Evolutionary conservation across 2,888 invertebrate genomes (phyloP).

Genomic region (Melanchra persicariae): DNA sequence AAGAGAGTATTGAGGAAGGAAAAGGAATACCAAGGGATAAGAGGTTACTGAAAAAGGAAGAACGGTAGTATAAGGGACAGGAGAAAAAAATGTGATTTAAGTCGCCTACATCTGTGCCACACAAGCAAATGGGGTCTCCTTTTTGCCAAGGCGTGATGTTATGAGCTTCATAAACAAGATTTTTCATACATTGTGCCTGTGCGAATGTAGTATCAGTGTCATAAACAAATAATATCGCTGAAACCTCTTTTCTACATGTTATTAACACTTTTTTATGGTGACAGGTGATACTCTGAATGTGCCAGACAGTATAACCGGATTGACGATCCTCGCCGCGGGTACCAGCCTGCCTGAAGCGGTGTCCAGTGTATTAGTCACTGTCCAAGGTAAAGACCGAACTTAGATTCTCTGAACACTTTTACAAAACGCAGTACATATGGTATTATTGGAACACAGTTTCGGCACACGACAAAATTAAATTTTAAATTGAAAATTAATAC

Average conservation of each 20-base stretch:
- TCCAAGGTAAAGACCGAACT: conserved; percentile 91
- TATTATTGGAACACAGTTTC: not conserved
- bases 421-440: not conserved
- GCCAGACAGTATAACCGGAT: conserved; percentile 96
- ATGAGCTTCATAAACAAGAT: too few species aligned
- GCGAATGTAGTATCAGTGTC: not conserved
- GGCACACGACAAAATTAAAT: too few species aligned
- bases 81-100: too few species aligned
- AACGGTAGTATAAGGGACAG: too few species aligned
- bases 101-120: too few species aligned
- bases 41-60: too few species aligned
- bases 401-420: not conserved
- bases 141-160: too few species aligned
- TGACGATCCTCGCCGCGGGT: conserved; percentile 96
- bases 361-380: conserved; percentile 95
- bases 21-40: too few species aligned
- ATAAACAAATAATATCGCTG: not conserved
- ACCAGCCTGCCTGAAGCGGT: conserved; percentile 97
- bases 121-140: too few species aligned
- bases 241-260: not conserved
- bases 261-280: conserved; percentile 44
- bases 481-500: too few species aligned
- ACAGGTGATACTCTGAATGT: conserved; percentile 95
- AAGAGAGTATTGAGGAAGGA: too few species aligned
- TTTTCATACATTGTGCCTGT: too few species aligned